A percentile compares a stretch with the other conserved stretches of the same genome.
Conservation (phyloP, 2,797 vertebrate genomes). For the Hypotaenidia philippensis region DNA sequence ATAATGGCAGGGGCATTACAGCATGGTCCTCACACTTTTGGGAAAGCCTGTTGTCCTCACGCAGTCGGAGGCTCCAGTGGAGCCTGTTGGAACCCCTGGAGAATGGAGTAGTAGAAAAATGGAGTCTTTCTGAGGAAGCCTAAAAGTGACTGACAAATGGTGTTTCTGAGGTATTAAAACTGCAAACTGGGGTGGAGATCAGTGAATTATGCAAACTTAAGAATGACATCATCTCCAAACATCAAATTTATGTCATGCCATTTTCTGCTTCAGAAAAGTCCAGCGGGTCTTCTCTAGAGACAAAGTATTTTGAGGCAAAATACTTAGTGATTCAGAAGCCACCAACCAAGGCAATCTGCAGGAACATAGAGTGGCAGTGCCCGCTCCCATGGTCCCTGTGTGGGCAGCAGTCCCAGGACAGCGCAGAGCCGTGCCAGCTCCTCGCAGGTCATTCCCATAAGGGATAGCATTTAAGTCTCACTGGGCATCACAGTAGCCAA, state of each 20-base stretch:
- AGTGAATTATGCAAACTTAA: neutral
- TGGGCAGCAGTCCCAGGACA: accelerated
- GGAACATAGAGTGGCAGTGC: neutral
- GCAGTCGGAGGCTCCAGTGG: neutral
- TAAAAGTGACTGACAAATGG: neutral
- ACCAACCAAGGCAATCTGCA: neutral
- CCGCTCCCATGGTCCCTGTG: accelerated
- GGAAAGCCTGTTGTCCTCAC: neutral
- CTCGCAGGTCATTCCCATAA: neutral
- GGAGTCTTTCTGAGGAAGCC: neutral
- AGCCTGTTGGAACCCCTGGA: neutral
- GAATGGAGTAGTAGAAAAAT: neutral
- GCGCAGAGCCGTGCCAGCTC: neutral
- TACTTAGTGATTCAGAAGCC: neutral
- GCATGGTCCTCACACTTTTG: neutral
- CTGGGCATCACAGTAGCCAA: neutral
- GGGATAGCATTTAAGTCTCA: neutral
- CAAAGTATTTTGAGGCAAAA: neutral
- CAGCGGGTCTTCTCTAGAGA: neutral
- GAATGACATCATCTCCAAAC: neutral
- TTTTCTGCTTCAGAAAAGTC: conserved; percentile 13
- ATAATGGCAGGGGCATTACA: neutral
- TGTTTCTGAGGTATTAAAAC: neutral
- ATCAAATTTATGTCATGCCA: neutral
- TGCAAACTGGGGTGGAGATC: neutral